A percentile compares a stretch with the other conserved stretches of the same genome.
These are phyloP conservation scores for Podilymbus podiceps DNA, from an alignment of 2,113 vertebrate genomes.

Conservation along the genomic window DNA sequence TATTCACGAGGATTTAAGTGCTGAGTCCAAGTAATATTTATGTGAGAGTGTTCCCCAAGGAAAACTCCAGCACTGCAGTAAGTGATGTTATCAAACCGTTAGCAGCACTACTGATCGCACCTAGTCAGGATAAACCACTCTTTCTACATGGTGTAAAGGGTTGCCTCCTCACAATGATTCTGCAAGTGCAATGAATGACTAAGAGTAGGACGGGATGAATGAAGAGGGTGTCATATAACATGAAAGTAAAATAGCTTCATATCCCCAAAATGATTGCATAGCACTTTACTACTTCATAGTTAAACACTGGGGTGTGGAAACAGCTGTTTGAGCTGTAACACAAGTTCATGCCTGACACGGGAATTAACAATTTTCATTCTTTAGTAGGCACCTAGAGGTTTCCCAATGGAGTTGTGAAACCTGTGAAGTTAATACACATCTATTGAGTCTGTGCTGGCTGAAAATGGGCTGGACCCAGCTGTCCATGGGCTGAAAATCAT, in stretches of 20 bases:
- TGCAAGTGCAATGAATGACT: background rate
- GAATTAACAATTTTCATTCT: background rate
- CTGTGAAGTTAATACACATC: background rate
- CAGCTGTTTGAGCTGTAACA: background rate
- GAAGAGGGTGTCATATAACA: background rate
- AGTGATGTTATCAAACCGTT: background rate
- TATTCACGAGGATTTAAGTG: background rate
- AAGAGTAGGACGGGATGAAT: background rate
- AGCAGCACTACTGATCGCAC: background rate
- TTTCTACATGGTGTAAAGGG: background rate
- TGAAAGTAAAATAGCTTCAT: background rate
- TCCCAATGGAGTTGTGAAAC: background rate
- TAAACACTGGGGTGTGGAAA: background rate
- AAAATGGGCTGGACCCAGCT: no score
- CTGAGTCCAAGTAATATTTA: background rate
- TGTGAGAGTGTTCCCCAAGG: background rate
- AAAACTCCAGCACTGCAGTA: background rate
- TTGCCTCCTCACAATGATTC: background rate
- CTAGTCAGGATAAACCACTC: background rate
- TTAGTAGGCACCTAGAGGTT: background rate
- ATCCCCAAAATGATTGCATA: background rate
- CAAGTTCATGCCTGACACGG: background rate
- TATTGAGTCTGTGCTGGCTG: background rate
- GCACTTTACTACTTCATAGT: fast-evolving
- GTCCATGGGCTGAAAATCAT: background rate